Conservation (phyloP, 1,140 invertebrate genomes). For the Hylaeus anthracinus region DNA sequence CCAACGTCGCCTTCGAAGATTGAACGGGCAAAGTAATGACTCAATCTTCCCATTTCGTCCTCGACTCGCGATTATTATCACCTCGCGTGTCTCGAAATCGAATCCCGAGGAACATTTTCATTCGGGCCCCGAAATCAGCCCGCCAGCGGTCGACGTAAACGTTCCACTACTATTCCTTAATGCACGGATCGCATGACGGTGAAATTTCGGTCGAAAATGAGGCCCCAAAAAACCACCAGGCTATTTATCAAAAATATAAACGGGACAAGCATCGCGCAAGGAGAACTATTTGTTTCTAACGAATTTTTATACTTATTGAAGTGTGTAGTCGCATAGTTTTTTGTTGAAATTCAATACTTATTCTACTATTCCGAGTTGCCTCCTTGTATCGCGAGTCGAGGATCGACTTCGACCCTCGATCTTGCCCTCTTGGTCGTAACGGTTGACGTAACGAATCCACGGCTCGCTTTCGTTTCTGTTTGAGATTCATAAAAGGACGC, state of each 20-base stretch:
- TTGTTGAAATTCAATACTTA: too few species aligned
- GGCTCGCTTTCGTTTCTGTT: constrained; percentile 21
- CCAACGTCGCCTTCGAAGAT: neutral
- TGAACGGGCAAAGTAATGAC: constrained; percentile 29
- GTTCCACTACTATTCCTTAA: constrained; percentile 62
- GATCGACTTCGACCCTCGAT: neutral
- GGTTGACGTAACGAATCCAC: neutral
- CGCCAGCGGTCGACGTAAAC: constrained; percentile 47
- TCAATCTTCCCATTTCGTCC: constrained; percentile 11
- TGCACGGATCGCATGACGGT: constrained; percentile 73
- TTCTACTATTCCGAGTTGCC: too few species aligned
- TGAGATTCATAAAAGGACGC: neutral
- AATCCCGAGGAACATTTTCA: constrained; percentile 31
- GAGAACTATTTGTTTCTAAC: constrained; percentile 12
- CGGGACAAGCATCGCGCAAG: too few species aligned
- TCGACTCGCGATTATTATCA: constrained; percentile 21
- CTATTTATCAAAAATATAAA: neutral
- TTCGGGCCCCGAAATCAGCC: constrained; percentile 45
- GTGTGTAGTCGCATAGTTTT: too few species aligned
- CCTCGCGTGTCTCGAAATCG: constrained; percentile 35
- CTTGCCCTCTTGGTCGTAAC: too few species aligned
- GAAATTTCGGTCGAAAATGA: constrained; percentile 51
- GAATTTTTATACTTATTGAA: neutral
- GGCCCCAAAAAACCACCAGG: neutral
- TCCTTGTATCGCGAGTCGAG: neutral